A percentile compares a stretch with the other conserved stretches of the same genome.
Evolutionary conservation across 2,888 invertebrate genomes (phyloP).

Genomic region (Hermodice carunculata): DNA sequence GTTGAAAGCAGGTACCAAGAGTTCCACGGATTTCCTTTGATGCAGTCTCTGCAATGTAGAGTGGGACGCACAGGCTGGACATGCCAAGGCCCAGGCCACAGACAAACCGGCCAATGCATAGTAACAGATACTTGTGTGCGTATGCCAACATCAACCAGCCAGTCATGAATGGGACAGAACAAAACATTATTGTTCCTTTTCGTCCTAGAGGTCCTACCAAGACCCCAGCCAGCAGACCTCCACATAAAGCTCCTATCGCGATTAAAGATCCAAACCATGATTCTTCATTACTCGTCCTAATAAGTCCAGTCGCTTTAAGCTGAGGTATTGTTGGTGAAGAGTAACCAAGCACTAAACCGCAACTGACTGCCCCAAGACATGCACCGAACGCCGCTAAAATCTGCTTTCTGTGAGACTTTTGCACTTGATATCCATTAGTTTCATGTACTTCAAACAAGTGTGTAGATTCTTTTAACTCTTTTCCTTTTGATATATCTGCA

Average conservation of each 20-base stretch:
- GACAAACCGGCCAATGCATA: slow-evolving; percentile 85
- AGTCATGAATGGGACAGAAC: slow-evolving; percentile 77
- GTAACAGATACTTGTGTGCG: slow-evolving; percentile 57
- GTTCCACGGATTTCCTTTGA: slow-evolving; percentile 93
- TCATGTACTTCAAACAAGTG: too few species aligned
- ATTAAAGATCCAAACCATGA: slow-evolving; percentile 65
- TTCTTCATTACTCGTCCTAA: slow-evolving; percentile 67
- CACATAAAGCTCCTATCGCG: slow-evolving; percentile 73
- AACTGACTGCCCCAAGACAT: slow-evolving; percentile 56
- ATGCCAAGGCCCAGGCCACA: slow-evolving; percentile 83
- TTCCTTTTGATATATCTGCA: too few species aligned
- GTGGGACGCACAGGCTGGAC: slow-evolving; percentile 87
- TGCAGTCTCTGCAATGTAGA: slow-evolving; percentile 92
- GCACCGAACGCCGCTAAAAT: slow-evolving; percentile 70
- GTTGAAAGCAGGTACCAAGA: slow-evolving; percentile 88
- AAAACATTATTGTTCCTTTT: slow-evolving; percentile 72
- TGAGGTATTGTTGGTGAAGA: slow-evolving; percentile 64
- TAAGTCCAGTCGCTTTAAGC: slow-evolving; percentile 43
- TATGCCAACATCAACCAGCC: slow-evolving; percentile 87
- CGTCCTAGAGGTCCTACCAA: slow-evolving; percentile 80
- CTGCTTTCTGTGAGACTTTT: too few species aligned
- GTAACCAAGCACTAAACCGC: slow-evolving; percentile 65
- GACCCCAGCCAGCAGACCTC: slow-evolving; percentile 80
- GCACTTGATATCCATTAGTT: too few species aligned
- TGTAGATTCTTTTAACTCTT: too few species aligned